phyloP scores from a whole-genome alignment of 2,888 invertebrate species.

The Ceriagrion tenellum region DNA sequence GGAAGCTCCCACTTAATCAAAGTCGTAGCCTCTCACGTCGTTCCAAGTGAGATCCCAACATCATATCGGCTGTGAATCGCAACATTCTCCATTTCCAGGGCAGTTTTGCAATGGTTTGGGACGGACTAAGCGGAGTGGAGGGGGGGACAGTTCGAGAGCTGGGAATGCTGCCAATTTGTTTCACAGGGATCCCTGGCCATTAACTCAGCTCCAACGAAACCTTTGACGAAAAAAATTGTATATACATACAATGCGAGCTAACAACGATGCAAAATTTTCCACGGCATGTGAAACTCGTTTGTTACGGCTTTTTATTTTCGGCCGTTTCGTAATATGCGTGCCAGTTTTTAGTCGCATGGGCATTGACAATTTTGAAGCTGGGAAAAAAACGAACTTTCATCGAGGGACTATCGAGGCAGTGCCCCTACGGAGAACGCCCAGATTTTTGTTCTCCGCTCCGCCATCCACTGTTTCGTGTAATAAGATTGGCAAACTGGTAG shows the following conservation, averaged over 20 bases:
- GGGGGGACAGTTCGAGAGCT: not conserved
- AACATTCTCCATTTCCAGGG: not conserved
- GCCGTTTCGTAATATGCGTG: not conserved
- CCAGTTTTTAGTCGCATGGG: not conserved
- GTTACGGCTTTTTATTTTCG: not conserved
- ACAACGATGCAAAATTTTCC: constrained; percentile 28
- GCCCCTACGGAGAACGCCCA: not conserved
- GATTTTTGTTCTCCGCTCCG: not conserved
- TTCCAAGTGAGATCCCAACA: not conserved
- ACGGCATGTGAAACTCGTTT: not conserved
- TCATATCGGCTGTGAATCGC: not conserved
- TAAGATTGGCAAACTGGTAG: too few species aligned
- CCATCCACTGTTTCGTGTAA: not conserved
- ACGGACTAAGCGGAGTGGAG: too few species aligned
- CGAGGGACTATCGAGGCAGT: not conserved
- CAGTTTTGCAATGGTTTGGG: not conserved
- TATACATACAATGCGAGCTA: not conserved
- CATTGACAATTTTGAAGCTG: not conserved
- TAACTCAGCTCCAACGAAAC: not conserved
- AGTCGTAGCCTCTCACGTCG: not conserved
- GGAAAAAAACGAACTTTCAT: not conserved
- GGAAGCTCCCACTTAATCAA: constrained; percentile 2
- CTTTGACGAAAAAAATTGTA: not conserved
- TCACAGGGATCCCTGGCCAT: not conserved
- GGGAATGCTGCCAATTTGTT: constrained; percentile 27